Base-by-base conservation (phyloP, 2,888 invertebrate species). In the Cephus spinipes region DNA sequence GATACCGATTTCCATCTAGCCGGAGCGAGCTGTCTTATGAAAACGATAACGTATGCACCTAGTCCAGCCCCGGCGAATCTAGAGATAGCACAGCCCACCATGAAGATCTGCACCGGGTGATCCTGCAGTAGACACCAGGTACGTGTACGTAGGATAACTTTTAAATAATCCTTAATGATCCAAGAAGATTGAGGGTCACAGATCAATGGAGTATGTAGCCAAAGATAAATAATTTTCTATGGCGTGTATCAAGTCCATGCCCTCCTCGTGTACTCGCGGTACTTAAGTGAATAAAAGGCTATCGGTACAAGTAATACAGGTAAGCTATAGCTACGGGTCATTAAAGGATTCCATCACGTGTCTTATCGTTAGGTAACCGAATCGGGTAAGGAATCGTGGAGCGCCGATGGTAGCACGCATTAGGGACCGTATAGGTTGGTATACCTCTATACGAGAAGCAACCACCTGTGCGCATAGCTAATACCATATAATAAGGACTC, bases 401-500 rank as follows among this genome's bases (percentile, higher is more conserved):
- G 55, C 55, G 55, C 23, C 23, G 55, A 55, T 23, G 55, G 55
- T 55, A 55, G 23, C 55, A 55, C 55, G 55, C 55, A 55, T 55
- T 55, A 55, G 55, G 23, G 9, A 55, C 55, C 55, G 9, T 55
- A 55, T 55, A 55, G 55, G 55, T 55, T 55, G 55, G 23, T 55
- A 23, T 23, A 55, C 55, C 23, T 55, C 55, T 55, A 55, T 80
- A 85, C 86, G 85, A 81, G 81, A 88, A 84, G 87, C 88, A 90
- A 87, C 89, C 91, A 91, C 90, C 91, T 90, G 91, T 90, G 89
- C 89, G 90, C 90, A 90, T 90, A 91, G 86, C 87, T 90, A 90
- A 91, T 91, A 87, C 88, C 87, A 89, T 89, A 90, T 90, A 90
- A 91, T 91, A 91, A 91, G 87, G 84, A 83, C 87, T 88, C 88